Evolutionary conservation across 2,888 invertebrate genomes (phyloP), one percentile per base, ranked within the genome.

Genomic region (Candidula unifasciata): DNA sequence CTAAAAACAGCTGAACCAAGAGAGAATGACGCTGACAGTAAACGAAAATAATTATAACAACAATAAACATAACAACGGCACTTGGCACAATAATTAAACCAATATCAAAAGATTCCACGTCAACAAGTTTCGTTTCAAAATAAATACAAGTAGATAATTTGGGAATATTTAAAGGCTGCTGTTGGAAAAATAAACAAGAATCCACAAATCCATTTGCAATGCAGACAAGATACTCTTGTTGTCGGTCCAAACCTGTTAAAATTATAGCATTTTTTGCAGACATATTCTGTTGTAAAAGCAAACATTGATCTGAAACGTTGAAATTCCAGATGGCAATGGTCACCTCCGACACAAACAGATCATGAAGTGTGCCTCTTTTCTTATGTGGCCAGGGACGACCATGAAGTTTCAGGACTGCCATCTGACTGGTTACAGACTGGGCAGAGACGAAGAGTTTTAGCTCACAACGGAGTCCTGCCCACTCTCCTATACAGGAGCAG

Each of bases 401-500:
- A 30, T 78, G 35, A 21, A 85, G 68, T 27, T 71, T 69, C 37
- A 87, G 57, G 13, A 79, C 64, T 0, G 71, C 86, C 64, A 69
- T 80, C 13, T 71, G 54, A 35, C 83, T 82, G 16, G 82, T 85
- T 13, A 86, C 76, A 54, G 27, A n/a, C 10, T 52, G 64, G 0
- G 82, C 54, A 5, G 66, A 54, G 30, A 87, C 33, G 27, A 71
- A 73, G n/a, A 87, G 80, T 44, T 60, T 66, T 16, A 73, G 78
- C 37, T 87, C 83, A 71, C 87, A 87, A 21, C 83, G 71, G 1
- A 37, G 69, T 5, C 87, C 87, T 33, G 86, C 83, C 86, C 86
- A 87, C 52, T 77, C 60, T n/a, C 87, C 87, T 21, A 74, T 82
- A 57, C 87, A 87, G 52, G 81, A 44, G 35, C 87, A 87, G 27